Evolutionary conservation across 2,888 invertebrate genomes (phyloP), one percentile per base, ranked within the genome.

Genomic region (Torymus tubicola): DNA sequence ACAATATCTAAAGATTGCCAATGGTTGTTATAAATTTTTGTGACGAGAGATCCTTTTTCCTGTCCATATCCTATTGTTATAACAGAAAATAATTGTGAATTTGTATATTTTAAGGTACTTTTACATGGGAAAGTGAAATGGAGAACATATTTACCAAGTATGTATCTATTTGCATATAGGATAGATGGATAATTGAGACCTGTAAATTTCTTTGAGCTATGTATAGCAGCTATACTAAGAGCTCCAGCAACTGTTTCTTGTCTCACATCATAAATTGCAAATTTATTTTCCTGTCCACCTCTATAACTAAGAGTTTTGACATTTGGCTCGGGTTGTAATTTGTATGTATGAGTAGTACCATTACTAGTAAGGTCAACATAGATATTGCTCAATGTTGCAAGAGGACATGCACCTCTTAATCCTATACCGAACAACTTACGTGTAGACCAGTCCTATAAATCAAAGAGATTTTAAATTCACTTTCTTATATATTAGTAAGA

Each of bases 21-120:
- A 86, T 96, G 95, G 84, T 95, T 95, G 88, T 98, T 98, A 80
- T 94, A 94, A 70, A 98, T 92, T 90, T 96, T 95, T 24, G 96
- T 96, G 0, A 96, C 95, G 85, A 99, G 95, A 70, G 97, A 96
- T 13, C 98, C 98, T 87, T 94, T 94, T 90, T 98, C 97, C 91
- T 98, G 96, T 0, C 98, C 98, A 92, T 96, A 96, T 2, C 98
- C 98, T 93, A 85, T 18, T n/a, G n/a, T 21, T 74, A 11, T 12
- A 70, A 79, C 73, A 79, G 73, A 72, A 63, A n/a, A 21, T 61
- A 65, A 72, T 57, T 31, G 31, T 31, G 2, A 31, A 31, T 31
- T 31, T 31, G 4, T 8, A 31, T 31, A n/a, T n/a, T 31, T 2
- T 31, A 31, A 2, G 31, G 31, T 31, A 31, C 31, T 4, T 31